Conservation (phyloP, 2,113 vertebrate species). For the Monopterus albus region DNA sequence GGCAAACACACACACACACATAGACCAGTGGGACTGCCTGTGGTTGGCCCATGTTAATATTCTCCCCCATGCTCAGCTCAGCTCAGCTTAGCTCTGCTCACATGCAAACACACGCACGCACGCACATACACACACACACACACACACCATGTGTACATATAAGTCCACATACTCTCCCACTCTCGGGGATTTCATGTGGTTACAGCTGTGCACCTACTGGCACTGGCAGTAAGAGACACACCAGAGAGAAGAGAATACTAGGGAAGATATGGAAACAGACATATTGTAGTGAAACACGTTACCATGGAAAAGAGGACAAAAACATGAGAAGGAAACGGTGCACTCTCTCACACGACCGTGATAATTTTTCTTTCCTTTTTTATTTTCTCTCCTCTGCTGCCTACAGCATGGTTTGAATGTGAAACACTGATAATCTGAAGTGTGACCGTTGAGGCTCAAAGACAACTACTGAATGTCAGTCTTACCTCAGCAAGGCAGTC, state of each 20-base stretch:
- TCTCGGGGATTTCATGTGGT: constrained; percentile 67
- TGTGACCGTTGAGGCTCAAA: constrained; percentile 71
- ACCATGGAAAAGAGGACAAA: constrained; percentile 48
- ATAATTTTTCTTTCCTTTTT: constrained; percentile 46
- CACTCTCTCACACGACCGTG: constrained; percentile 38
- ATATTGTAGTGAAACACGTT: constrained; percentile 58
- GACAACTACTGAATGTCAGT: constrained; percentile 67
- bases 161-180: constrained; percentile 57
- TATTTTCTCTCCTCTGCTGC: constrained; percentile 43
- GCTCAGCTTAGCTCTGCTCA: constrained; percentile 34
- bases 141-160: constrained; percentile 50
- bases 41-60: constrained; percentile 65
- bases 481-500: constrained; percentile 36
- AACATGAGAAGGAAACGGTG: constrained; percentile 42
- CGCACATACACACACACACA: constrained; percentile 20
- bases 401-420: constrained; percentile 64
- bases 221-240: constrained; percentile 54
- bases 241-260: constrained; percentile 41
- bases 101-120: constrained; percentile 18
- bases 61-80: constrained; percentile 21
- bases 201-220: constrained; percentile 77
- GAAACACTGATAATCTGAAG: constrained; percentile 75
- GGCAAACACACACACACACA: constrained; percentile 18
- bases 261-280: constrained; percentile 42
- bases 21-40: constrained; percentile 51